Evolutionary conservation across 2,113 vertebrate species (phyloP), one percentile per base, ranked within the genome.

Genomic region (Siniperca knerii): DNA sequence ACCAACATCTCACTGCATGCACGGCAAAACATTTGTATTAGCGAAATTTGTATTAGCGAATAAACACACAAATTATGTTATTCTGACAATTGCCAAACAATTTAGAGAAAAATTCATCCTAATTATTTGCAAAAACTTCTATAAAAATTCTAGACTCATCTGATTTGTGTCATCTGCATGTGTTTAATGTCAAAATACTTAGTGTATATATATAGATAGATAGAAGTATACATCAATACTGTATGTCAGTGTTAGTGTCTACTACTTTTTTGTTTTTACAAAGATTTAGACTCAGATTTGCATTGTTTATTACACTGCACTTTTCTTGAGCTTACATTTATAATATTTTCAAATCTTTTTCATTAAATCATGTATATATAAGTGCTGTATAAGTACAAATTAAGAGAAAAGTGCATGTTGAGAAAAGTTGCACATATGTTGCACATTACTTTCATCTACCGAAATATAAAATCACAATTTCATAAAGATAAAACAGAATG

Each of bases 391-490:
- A 58, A 66, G 16, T 37, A 50, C 44, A 77, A 8, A 20, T 46
- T 18, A 65, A 57, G 5, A 55, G 0, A 40, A 44, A 42, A 57
- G 35, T 57, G 3, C 12, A 60, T n/a, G 6, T 52, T 44, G 2
- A 55, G 18, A 62, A 52, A 1, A 40, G 20, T 35, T 35, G 12
- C 37, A 46, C 9, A 71, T 61, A 23, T 40, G 10, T 0, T 9
- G 40, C 12, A 61, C n/a, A 25, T 33, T 52, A 69, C 37, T 42
- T 69, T 42, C 9, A 76, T 52, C 9, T 57, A 58, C 4, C 46
- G 2, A 67, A 67, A 84, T 42, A 71, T 16, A 68, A 64, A 61
- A 60, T 64, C n/a, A 25, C 8, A 75, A 18, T 66, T 35, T 71
- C 3, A 11, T n/a, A 20, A 73, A 66, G 40, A 67, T 48, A 61